phyloP scores from a whole-genome alignment of 2,113 vertebrate species.

The Chaetops frenatus region DNA sequence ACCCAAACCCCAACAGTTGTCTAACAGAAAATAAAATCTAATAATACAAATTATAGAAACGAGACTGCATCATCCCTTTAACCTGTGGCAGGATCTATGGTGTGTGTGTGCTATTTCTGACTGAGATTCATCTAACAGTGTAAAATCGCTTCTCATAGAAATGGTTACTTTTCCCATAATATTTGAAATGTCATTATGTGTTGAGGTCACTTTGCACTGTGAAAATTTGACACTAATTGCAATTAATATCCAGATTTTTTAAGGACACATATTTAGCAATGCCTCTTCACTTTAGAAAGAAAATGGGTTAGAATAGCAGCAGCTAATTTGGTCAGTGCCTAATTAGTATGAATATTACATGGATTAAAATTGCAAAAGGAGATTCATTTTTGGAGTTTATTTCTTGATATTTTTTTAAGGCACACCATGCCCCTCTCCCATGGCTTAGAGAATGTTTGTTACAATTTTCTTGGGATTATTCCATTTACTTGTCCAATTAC shows the following conservation, averaged over 20 bases:
- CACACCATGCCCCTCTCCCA: accelerated
- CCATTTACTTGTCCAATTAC: not conserved
- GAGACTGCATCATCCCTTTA: not conserved
- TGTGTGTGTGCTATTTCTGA: not conserved
- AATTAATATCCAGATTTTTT: conserved; percentile 20
- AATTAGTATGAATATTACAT: not conserved
- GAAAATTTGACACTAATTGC: conserved; percentile 2
- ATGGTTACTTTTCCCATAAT: not conserved
- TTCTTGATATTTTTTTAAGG: not conserved
- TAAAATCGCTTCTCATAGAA: conserved; percentile 3
- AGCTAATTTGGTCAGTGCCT: not conserved
- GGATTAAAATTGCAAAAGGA: not conserved
- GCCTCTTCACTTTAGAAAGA: not conserved
- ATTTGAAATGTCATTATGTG: not conserved
- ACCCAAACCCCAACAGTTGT: too few species aligned
- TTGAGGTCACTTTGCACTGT: not conserved
- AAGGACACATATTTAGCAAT: not conserved
- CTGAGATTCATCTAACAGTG: not conserved
- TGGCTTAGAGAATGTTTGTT: not conserved
- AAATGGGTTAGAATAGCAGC: not conserved
- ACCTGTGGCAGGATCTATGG: not conserved
- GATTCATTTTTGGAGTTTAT: not conserved
- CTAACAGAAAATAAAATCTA: not conserved
- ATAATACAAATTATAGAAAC: not conserved
- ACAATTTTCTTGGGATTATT: not conserved